These are phyloP conservation scores for Hipposideros larvatus DNA, from an alignment of 2,797 vertebrate species.

Conservation along the genomic window DNA sequence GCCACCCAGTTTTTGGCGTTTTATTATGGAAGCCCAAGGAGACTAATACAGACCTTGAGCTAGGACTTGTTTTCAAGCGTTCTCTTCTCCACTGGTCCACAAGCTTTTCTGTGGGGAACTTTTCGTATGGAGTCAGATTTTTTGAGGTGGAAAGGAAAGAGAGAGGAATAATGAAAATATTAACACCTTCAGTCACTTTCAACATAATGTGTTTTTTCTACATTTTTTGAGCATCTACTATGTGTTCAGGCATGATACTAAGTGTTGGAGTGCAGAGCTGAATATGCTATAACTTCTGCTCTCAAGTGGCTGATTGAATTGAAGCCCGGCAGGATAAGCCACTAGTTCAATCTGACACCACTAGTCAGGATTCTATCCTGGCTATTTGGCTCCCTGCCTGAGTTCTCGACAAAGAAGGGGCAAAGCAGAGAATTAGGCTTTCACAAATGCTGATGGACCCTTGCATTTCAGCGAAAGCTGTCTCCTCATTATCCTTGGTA, in stretches of 20 bases:
- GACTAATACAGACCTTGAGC: background rate
- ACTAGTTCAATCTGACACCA: background rate
- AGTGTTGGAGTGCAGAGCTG: background rate
- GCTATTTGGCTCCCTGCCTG: background rate
- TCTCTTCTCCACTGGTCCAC: background rate
- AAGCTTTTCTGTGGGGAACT: background rate
- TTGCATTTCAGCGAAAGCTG: constrained; percentile 13
- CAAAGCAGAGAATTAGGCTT: background rate
- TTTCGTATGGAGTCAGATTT: background rate
- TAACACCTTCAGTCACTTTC: constrained; percentile 6
- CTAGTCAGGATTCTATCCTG: background rate
- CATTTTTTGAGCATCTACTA: background rate
- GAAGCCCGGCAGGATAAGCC: background rate
- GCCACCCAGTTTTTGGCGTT: background rate
- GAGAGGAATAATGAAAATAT: background rate
- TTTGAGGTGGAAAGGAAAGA: constrained; percentile 24
- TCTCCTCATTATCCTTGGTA: background rate
- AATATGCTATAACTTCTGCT: background rate
- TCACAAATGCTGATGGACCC: background rate
- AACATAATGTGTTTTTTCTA: constrained; percentile 20
- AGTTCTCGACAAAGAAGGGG: constrained; percentile 36
- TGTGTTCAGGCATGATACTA: background rate
- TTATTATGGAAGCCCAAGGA: background rate
- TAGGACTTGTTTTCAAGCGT: background rate
- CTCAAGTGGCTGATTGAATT: background rate